Base-by-base conservation (phyloP, 2,888 invertebrate species). In the Cephalotes varians region DNA sequence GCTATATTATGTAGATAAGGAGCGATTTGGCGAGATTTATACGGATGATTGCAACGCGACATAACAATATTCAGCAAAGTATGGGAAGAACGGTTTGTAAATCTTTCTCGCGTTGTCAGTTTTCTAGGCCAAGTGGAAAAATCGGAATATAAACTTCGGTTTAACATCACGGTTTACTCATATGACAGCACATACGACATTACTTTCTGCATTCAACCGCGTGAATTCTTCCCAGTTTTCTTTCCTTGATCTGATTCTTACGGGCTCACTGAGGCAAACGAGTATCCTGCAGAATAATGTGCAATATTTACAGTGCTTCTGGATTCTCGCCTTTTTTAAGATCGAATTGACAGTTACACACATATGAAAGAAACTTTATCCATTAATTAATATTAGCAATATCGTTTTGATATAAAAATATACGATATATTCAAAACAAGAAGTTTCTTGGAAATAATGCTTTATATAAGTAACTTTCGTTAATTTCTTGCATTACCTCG, bases 51-150 rank as follows among this genome's bases (percentile, higher is more conserved):
- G n/a, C 28, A 40, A 67, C 9, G 12, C 40, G 40, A 67, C 51
- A n/a, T 51, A 64, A 64, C 49, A 65, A 64, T 37, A 64, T 25
- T 74, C 64, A 25, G 7, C 65, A 25, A 51, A 49, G 49, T 40
- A 37, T 28, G 28, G 12, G 40, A 21, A 44, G 21, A 62, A 47
- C 25, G 12, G 47, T 44, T 47, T 64, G 47, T 72, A 83, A 64
- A 83, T 80, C 71, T 72, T 71, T 31, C 9, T 51, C 56, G 71
- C 47, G 40, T 80, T 83, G 37, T 25, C 34, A 31, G 64, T 4
- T 80, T 71, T 83, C 71, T 71, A 71, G 81, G 82, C 71, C 82
- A 83, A 83, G 64, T 80, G 71, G 69, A 80, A 69, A 64, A 83
- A 64, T 51, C 71, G 62, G 54, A 56, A 60, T 44, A 69, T 82